Evolutionary conservation across 2,797 vertebrate genomes (phyloP), one percentile per base, ranked within the genome.

Genomic region (Triplophysa yarkandensis): DNA sequence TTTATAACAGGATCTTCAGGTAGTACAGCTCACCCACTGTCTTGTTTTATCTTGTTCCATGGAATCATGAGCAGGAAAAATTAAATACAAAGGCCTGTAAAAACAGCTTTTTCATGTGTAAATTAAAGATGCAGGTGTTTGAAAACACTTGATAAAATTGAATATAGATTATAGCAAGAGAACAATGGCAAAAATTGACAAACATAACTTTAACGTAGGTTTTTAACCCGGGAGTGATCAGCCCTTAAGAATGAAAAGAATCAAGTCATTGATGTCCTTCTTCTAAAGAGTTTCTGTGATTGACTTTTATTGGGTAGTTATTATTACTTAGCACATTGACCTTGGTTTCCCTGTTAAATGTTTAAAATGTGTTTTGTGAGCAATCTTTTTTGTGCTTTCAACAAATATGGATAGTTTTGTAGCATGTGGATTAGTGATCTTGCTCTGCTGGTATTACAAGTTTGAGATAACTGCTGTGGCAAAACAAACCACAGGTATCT

Each of bases 121-220:
- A 71, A 52, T 63, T n/a, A n/a, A 32, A 52, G 1, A 52, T n/a
- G n/a, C 21, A 27, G 69, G 57, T 71, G 44, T 52, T 43, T 16
- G 34, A 61, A 43, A 16, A 70, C 39, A 32, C 39, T 25, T 58
- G 54, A 23, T 36, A 60, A 70, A 60, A 63, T 8, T 5, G 50
- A 62, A 63, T 71, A 39, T 52, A 71, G 69, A 10, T 23, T 17
- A 46, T 71, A n/a, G n/a, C n/a, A n/a, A n/a, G n/a, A n/a, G n/a
- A n/a, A n/a, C n/a, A n/a, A n/a, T n/a, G n/a, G n/a, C n/a, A n/a
- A n/a, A n/a, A n/a, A n/a, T n/a, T n/a, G n/a, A n/a, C n/a, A n/a
- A n/a, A n/a, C n/a, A n/a, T n/a, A n/a, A n/a, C n/a, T n/a, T n/a
- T n/a, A n/a, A n/a, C n/a, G n/a, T n/a, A n/a, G n/a, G n/a, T n/a